Conservation (phyloP, 2,113 vertebrate genomes). For the Proterorhinus semilunaris region DNA sequence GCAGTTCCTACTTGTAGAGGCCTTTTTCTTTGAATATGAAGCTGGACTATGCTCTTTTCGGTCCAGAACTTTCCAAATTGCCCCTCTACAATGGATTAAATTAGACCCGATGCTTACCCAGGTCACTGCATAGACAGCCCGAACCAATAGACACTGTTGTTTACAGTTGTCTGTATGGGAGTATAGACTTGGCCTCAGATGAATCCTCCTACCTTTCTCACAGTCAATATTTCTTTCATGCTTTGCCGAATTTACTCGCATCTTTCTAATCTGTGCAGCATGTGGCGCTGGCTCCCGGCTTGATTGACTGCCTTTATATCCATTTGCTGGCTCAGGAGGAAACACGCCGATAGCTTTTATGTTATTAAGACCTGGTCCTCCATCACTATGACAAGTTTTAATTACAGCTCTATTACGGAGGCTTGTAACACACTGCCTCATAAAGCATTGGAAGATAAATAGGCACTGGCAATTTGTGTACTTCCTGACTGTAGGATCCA, state of each 20-base stretch:
- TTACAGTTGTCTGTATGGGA: neutral
- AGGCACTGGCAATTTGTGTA: neutral
- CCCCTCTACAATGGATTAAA: too few relatives aligned
- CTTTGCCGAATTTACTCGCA: conserved; percentile 16
- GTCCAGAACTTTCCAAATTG: too few relatives aligned
- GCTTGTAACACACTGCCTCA: conserved; percentile 26
- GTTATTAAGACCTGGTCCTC: conserved; percentile 50
- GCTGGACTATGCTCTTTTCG: too few relatives aligned
- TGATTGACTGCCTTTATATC: conserved; percentile 57
- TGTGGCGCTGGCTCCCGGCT: conserved; percentile 36
- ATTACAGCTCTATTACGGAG: conserved; percentile 57
- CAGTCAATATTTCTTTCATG: conserved; percentile 48
- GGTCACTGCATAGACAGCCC: too few relatives aligned
- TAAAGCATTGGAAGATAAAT: conserved; percentile 51
- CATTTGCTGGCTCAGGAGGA: conserved; percentile 45
- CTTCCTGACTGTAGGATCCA: too few relatives aligned
- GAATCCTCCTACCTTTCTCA: conserved; percentile 31
- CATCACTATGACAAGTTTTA: conserved; percentile 61
- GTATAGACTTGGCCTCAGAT: conserved; percentile 25
- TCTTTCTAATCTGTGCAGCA: conserved; percentile 43
- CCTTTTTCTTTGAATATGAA: too few relatives aligned
- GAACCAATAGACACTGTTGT: neutral
- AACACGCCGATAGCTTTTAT: conserved; percentile 43
- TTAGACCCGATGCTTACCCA: too few relatives aligned
- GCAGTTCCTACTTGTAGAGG: too few relatives aligned